These are phyloP conservation scores for Aulostomus chinensis DNA, from an alignment of 2,797 vertebrate species.

Conservation along the genomic window DNA sequence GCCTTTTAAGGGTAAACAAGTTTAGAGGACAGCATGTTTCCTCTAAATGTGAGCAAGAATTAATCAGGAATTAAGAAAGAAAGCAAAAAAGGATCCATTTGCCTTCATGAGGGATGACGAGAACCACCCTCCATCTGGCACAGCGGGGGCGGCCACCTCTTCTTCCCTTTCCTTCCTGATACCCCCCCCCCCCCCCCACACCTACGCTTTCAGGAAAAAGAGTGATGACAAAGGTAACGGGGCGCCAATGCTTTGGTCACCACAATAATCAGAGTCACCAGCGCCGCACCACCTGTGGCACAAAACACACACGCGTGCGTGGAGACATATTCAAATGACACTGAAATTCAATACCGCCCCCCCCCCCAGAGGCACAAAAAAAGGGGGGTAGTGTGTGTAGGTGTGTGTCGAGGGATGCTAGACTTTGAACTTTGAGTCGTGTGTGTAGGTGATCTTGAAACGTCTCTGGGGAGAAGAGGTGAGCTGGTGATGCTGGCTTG, in stretches of 20 bases:
- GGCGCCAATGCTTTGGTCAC: slow-evolving; percentile 64
- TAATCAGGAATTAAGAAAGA: slow-evolving; percentile 19
- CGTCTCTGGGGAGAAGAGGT: slow-evolving; percentile 62
- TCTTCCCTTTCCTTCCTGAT: slow-evolving; percentile 42
- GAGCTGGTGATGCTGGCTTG: slow-evolving; percentile 12
- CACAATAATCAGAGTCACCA: slow-evolving; percentile 66
- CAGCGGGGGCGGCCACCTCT: slow-evolving; percentile 46
- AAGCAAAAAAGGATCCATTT: slow-evolving; percentile 55
- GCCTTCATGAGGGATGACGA: slow-evolving; percentile 33
- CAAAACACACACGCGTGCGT: slow-evolving; percentile 20
- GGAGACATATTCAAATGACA: slow-evolving; percentile 35
- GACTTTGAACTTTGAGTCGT: slow-evolving; percentile 71
- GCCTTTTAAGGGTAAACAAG: too few species aligned
- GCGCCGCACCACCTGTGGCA: slow-evolving; percentile 64
- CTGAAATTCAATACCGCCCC: slow-evolving; percentile 78
- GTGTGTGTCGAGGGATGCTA: slow-evolving; percentile 57
- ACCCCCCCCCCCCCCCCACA: slow-evolving; percentile 55
- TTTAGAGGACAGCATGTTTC: too few species aligned
- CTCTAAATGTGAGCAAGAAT: slow-evolving; percentile 8
- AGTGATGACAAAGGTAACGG: slow-evolving; percentile 64
- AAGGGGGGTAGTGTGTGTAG: slow-evolving; percentile 55
- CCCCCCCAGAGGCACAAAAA: slow-evolving; percentile 65
- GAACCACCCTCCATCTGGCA: slow-evolving; percentile 74
- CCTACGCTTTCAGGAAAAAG: slow-evolving; percentile 67
- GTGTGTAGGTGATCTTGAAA: too few species aligned